These are phyloP conservation scores for Rhaphigaster nebulosa DNA, from an alignment of 2,888 invertebrate species.

Conservation along the genomic window DNA sequence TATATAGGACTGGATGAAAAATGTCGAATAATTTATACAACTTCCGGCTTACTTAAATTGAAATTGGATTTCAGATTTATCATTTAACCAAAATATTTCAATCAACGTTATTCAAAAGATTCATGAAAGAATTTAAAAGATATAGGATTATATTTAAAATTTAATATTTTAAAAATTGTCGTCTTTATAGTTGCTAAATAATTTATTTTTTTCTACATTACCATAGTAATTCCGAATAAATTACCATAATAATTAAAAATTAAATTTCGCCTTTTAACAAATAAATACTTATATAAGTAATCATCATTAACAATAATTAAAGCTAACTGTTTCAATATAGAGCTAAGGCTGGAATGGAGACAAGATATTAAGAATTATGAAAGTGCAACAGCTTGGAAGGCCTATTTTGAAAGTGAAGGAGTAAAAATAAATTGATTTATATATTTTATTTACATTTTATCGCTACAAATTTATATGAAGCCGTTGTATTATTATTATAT, in stretches of 20 bases:
- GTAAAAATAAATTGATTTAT: neutral
- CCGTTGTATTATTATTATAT: too few species aligned
- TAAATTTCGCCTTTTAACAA: neutral
- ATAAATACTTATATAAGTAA: neutral
- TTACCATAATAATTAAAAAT: neutral
- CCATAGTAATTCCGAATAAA: too few species aligned
- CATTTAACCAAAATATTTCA: too few species aligned
- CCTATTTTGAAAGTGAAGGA: neutral
- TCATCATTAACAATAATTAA: neutral
- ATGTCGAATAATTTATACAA: neutral
- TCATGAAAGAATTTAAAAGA: too few species aligned
- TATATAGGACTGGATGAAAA: neutral
- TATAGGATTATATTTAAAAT: too few species aligned
- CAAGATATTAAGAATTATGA: neutral
- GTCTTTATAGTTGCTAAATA: too few species aligned
- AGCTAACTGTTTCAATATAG: neutral
- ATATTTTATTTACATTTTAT: neutral
- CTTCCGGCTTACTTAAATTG: neutral
- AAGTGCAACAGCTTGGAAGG: neutral
- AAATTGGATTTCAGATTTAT: too few species aligned
- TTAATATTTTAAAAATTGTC: too few species aligned
- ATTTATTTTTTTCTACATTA: too few species aligned
- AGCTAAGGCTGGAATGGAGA: too few species aligned
- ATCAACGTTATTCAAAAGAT: too few species aligned
- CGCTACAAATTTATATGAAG: too few species aligned